Evolutionary conservation across 2,113 vertebrate species (phyloP).

Genomic region (Spea bombifrons): DNA sequence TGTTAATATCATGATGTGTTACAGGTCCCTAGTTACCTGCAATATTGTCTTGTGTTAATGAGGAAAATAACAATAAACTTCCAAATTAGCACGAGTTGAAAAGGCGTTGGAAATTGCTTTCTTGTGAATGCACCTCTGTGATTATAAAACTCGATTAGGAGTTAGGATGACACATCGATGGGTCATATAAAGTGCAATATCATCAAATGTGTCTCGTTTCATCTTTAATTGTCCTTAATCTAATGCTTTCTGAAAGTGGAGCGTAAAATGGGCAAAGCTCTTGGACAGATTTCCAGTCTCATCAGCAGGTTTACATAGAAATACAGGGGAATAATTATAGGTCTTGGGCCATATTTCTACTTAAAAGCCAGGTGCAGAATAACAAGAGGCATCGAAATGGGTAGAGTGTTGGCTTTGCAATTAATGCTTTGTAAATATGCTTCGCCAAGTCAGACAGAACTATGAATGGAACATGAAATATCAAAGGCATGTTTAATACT

Average conservation of each 20-base stretch:
- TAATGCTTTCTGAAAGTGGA: neutral
- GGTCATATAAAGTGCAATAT: neutral
- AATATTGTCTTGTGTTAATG: slow-evolving; percentile 30
- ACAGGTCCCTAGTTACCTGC: slow-evolving; percentile 24
- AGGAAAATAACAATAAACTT: slow-evolving; percentile 28
- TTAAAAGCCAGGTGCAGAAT: neutral
- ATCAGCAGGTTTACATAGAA: neutral
- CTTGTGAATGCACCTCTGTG: slow-evolving; percentile 12
- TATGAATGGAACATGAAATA: slow-evolving; percentile 18
- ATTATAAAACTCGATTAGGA: slow-evolving; percentile 23
- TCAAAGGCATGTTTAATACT: slow-evolving; percentile 23
- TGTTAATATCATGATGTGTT: slow-evolving; percentile 12
- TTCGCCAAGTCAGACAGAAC: neutral
- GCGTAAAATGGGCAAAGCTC: neutral
- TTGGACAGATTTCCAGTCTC: neutral
- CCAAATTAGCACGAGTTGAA: slow-evolving; percentile 13
- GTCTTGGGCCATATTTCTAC: neutral
- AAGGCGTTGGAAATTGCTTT: slow-evolving; percentile 12
- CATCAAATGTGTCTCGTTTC: neutral
- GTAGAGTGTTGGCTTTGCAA: slow-evolving; percentile 22
- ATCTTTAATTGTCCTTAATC: neutral
- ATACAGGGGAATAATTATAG: neutral
- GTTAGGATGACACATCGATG: neutral
- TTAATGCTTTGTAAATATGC: slow-evolving; percentile 15
- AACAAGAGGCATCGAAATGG: neutral